Conservation (phyloP, 2,888 invertebrate genomes). For the Sphaerophoria taeniata region DNA sequence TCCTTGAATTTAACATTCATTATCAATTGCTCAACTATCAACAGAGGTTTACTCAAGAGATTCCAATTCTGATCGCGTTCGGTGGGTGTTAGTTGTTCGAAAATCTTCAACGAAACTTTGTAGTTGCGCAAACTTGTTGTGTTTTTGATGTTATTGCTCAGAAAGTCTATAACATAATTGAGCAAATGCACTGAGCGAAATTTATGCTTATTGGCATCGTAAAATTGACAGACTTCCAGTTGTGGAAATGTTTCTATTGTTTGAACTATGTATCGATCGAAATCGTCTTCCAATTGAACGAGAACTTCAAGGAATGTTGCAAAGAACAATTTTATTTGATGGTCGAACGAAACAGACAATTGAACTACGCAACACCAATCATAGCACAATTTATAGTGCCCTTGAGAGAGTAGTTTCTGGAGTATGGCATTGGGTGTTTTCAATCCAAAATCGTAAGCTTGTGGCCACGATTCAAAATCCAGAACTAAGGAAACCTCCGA, state of each 20-base stretch:
- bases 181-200: conserved; percentile 86
- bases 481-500: conserved; percentile 85
- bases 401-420: conserved; percentile 78
- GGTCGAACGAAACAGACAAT: conserved; percentile 75
- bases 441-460: conserved; percentile 83
- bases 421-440: conserved; percentile 80
- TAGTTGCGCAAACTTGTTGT: conserved; percentile 84
- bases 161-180: conserved; percentile 86
- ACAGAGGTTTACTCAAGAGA: conserved; percentile 87
- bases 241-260: conserved; percentile 86
- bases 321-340: conserved; percentile 80
- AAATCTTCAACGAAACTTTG: conserved; percentile 87
- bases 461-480: conserved; percentile 85
- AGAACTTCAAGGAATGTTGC: conserved; percentile 78
- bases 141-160: conserved; percentile 82
- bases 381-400: conserved; percentile 85
- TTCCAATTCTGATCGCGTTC: conserved; percentile 86
- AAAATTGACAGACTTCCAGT: conserved; percentile 85
- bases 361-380: conserved; percentile 88
- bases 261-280: conserved; percentile 82
- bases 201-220: conserved; percentile 86
- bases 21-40: conserved; percentile 92
- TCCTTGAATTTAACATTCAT: conserved; percentile 93
- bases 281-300: conserved; percentile 76
- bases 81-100: conserved; percentile 85